Evolutionary conservation across 2,888 invertebrate species (phyloP).

Genomic region (Microplitis manilae): DNA sequence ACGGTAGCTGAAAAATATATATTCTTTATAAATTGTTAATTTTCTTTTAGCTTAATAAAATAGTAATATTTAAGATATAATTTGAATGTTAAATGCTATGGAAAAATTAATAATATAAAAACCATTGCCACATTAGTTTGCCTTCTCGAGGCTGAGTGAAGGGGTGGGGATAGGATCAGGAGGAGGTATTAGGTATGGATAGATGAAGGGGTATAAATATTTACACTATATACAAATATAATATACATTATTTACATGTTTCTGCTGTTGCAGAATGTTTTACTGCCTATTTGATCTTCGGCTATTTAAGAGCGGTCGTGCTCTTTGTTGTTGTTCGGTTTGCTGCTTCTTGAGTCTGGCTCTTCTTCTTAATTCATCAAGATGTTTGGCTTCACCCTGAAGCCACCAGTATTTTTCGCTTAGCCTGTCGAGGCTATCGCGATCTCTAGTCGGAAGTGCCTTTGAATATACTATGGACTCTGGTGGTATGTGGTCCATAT

Average conservation of each 20-base stretch:
- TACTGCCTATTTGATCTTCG: neutral
- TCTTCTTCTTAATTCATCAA: conserved; percentile 7
- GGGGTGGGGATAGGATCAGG: neutral
- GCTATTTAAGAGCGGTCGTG: neutral
- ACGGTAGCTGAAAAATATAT: neutral
- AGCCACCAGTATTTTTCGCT: conserved; percentile 4
- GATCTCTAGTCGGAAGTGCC: neutral
- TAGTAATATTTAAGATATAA: neutral
- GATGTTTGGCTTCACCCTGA: neutral
- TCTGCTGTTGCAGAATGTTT: neutral
- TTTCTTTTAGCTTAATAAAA: neutral
- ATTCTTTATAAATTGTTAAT: neutral
- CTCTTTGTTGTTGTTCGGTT: neutral
- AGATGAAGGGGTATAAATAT: neutral
- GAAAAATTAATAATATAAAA: neutral
- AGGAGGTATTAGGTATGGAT: neutral
- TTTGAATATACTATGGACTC: neutral
- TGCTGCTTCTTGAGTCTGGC: neutral
- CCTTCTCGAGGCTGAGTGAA: neutral
- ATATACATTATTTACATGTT: neutral
- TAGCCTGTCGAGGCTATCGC: too few species aligned
- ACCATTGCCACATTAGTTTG: neutral
- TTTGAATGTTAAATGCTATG: neutral
- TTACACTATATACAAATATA: neutral
- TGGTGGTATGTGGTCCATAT: neutral